Conservation (phyloP, 2,797 vertebrate genomes). For the Artibeus lituratus region DNA sequence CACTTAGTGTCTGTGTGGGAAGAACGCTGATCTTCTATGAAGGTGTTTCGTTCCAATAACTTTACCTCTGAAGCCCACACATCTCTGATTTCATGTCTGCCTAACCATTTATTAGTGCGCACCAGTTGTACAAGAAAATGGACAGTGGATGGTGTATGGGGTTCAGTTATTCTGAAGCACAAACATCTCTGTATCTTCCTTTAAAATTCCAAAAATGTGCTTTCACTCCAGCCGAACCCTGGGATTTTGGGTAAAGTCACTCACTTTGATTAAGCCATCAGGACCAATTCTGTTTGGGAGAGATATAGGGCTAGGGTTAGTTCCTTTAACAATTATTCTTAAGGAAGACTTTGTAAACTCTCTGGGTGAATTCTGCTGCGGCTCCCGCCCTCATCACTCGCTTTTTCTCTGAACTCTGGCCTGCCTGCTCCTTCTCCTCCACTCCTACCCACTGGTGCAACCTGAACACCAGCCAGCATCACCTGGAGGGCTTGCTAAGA, state of each 20-base stretch:
- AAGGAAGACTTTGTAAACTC: not conserved
- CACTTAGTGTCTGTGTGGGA: not conserved
- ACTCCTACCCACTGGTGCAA: not conserved
- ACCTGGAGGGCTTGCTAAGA: not conserved
- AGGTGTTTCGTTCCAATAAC: not conserved
- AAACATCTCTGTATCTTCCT: constrained; percentile 66
- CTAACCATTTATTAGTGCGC: constrained; percentile 76
- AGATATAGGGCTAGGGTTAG: constrained; percentile 48
- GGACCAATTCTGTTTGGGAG: constrained; percentile 76
- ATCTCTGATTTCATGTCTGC: constrained; percentile 57
- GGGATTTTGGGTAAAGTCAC: constrained; percentile 81
- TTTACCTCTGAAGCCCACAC: not conserved
- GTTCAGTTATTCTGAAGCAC: constrained; percentile 63
- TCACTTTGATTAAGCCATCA: constrained; percentile 81
- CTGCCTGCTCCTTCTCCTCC: not conserved
- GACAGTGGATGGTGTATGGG: constrained; percentile 55
- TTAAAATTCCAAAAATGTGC: constrained; percentile 62
- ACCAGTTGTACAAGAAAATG: constrained; percentile 70
- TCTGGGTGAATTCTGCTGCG: not conserved
- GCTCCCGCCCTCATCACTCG: not conserved
- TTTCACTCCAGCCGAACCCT: constrained; percentile 76
- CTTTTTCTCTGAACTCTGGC: not conserved
- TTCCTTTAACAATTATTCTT: not conserved
- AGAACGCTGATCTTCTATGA: not conserved
- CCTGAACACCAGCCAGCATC: not conserved